Evolutionary conservation across 2,797 vertebrate species (phyloP).

Genomic region (Anas georgica): DNA sequence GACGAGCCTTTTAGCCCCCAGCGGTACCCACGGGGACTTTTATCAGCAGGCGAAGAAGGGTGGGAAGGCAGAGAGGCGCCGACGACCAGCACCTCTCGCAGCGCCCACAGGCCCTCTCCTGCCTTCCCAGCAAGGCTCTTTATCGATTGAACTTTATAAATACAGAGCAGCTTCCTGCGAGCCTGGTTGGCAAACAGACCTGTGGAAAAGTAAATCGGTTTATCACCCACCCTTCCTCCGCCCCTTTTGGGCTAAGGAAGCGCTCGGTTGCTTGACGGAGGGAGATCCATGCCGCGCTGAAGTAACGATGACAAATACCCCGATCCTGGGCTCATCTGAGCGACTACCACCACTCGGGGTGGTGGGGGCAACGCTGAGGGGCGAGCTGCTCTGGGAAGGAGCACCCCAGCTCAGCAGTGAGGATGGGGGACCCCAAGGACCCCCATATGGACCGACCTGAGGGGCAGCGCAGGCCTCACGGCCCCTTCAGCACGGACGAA

Average conservation of each 20-base stretch:
- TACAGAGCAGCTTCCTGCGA: constrained; percentile 29
- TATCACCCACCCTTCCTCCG: constrained; percentile 56
- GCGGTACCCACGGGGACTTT: neutral
- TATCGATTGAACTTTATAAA: neutral
- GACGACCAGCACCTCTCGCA: neutral
- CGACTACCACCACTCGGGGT: neutral
- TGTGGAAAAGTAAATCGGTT: constrained; percentile 52
- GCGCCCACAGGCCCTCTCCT: fast-evolving
- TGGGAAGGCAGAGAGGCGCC: neutral
- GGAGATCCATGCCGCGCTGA: neutral
- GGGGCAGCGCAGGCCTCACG: fast-evolving
- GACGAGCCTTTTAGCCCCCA: neutral
- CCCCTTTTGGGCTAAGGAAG: constrained; percentile 44
- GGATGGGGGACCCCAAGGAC: neutral
- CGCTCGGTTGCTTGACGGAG: constrained; percentile 17
- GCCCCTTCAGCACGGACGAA: neutral
- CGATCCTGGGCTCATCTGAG: neutral
- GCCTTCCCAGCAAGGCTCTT: neutral
- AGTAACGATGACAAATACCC: neutral
- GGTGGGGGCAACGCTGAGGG: neutral
- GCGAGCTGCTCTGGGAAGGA: neutral
- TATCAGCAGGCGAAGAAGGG: neutral
- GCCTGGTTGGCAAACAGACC: constrained; percentile 28
- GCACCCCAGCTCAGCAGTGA: neutral
- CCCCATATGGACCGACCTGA: neutral